Evolutionary conservation across 2,797 vertebrate species (phyloP).

Genomic region (Remorina albescens): DNA sequence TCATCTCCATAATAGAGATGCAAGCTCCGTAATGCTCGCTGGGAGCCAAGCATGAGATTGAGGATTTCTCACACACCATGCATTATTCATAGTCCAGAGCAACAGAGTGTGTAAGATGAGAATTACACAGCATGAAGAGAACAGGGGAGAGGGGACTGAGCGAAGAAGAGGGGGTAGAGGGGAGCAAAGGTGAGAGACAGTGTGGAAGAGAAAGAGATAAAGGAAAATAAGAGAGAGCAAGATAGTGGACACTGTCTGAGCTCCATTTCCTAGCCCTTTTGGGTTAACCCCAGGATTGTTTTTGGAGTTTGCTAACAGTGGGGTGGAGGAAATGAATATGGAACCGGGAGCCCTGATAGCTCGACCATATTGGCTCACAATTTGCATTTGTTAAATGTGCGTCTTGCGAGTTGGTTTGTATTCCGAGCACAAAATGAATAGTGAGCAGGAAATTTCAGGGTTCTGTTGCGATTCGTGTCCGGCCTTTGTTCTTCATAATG

Average conservation of each 20-base stretch:
- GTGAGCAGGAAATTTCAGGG: constrained; percentile 81
- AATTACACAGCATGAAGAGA: constrained; percentile 99
- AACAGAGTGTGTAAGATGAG: constrained; percentile 99
- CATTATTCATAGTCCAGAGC: constrained; percentile 99
- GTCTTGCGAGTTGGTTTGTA: constrained; percentile 77
- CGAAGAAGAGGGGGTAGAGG: constrained; percentile 51
- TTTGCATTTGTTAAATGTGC: constrained; percentile 81
- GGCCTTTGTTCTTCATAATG: constrained; percentile 79
- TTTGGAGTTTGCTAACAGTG: constrained; percentile 71
- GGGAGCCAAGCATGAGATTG: constrained; percentile 99
- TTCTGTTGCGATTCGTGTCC: constrained; percentile 80
- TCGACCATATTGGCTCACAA: constrained; percentile 75
- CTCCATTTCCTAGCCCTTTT: constrained; percentile 71
- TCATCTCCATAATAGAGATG: constrained; percentile 99
- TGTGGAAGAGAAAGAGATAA: constrained; percentile 67
- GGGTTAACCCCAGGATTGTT: constrained; percentile 72
- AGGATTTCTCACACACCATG: constrained; percentile 93
- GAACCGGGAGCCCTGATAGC: constrained; percentile 67
- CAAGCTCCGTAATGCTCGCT: constrained; percentile 96
- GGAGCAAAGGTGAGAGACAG: constrained; percentile 75
- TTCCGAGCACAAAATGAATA: constrained; percentile 78
- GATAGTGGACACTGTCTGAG: constrained; percentile 65
- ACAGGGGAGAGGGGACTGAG: constrained; percentile 90
- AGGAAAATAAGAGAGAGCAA: constrained; percentile 50
- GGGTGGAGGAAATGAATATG: constrained; percentile 79